A percentile compares a stretch with the other conserved stretches of the same genome.
These are phyloP conservation scores for Hyles euphorbiae DNA, from an alignment of 1,140 invertebrate genomes.

Conservation along the genomic window DNA sequence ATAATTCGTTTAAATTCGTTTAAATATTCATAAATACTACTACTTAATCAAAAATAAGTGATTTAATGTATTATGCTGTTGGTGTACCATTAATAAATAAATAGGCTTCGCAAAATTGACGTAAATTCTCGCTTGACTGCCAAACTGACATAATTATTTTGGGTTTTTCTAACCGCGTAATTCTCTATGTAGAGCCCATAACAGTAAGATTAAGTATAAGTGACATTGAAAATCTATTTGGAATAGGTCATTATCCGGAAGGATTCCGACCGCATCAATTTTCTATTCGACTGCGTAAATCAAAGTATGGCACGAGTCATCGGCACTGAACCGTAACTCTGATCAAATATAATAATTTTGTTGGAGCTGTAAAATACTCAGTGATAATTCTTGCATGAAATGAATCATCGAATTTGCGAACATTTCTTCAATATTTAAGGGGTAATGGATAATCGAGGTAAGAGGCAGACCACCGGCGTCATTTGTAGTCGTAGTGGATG, in stretches of 20 bases:
- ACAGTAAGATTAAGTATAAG: conserved; percentile 23
- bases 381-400: too few species aligned
- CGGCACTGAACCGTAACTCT: conserved; percentile 34
- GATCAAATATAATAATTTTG: conserved; percentile 8
- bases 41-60: too few species aligned
- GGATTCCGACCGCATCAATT: conserved; percentile 54
- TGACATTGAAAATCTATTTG: conserved; percentile 46
- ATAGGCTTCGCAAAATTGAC: too few species aligned
- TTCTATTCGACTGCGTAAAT: conserved; percentile 56
- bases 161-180: background rate
- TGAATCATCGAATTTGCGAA: too few species aligned
- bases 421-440: too few species aligned
- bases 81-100: too few species aligned
- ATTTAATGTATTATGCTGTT: too few species aligned
- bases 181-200: too few species aligned
- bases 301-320: conserved; percentile 57
- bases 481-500: background rate
- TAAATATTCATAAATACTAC: too few species aligned
- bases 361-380: background rate
- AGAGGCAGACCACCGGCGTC: conserved; percentile 1
- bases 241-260: conserved; percentile 36
- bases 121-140: conserved; percentile 4
- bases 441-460: too few species aligned
- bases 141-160: too few species aligned
- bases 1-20: too few species aligned